Conservation (phyloP, 2,113 vertebrate genomes). For the Gambusia holbrooki region DNA sequence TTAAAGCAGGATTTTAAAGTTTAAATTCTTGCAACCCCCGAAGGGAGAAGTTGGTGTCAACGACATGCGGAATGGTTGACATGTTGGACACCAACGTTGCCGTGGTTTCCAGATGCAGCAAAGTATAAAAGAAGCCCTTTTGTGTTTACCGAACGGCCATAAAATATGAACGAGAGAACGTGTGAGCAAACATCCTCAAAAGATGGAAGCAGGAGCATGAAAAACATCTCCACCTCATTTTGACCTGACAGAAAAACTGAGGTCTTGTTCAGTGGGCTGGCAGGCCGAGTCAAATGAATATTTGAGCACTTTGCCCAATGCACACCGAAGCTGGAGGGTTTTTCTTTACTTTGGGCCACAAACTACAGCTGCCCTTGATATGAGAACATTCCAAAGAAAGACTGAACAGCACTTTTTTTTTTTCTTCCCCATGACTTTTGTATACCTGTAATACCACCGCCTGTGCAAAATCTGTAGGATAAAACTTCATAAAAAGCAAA, state of each 20-base stretch:
- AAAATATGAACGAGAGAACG: conserved; percentile 62
- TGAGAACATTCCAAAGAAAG: conserved; percentile 14
- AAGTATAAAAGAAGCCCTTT: conserved; percentile 29
- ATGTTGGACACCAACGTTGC: conserved; percentile 33
- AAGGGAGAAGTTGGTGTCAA: neutral
- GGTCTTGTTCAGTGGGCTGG: conserved; percentile 10
- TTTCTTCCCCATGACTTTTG: neutral
- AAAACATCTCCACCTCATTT: conserved; percentile 33
- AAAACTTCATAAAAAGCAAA: too few relatives aligned
- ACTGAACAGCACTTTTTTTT: conserved; percentile 1
- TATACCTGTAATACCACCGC: neutral
- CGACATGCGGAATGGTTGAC: neutral
- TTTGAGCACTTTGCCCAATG: conserved; percentile 30
- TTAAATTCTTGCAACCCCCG: neutral
- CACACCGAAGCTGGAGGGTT: conserved; percentile 7
- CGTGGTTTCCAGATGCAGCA: conserved; percentile 19
- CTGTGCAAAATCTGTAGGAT: neutral
- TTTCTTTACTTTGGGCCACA: conserved; percentile 24
- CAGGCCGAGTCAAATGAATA: neutral
- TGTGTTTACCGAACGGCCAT: conserved; percentile 54
- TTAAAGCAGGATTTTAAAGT: neutral
- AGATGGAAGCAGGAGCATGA: conserved; percentile 8
- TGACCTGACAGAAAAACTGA: conserved; percentile 30
- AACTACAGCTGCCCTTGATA: conserved; percentile 2
- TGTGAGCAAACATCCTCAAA: conserved; percentile 39